phyloP scores from a whole-genome alignment of 2,888 invertebrate species.

The Dynastes maya region DNA sequence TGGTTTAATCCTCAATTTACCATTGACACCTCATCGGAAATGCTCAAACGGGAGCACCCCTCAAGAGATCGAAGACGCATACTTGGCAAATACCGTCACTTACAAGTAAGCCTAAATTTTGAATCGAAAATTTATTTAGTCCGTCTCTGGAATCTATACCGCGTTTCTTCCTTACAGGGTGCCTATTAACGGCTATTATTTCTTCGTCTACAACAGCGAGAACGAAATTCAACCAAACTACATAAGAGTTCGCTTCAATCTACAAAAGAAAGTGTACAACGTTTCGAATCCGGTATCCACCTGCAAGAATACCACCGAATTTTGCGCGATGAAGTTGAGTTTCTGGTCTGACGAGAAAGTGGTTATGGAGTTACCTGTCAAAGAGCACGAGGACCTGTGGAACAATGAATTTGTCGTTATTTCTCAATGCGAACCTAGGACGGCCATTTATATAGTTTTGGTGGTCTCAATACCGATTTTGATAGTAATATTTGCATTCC shows the following conservation, averaged over 20 bases:
- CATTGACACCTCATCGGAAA: slow-evolving; percentile 77
- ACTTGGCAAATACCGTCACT: slow-evolving; percentile 77
- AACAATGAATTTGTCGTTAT: slow-evolving; percentile 83
- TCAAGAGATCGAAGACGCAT: slow-evolving; percentile 71
- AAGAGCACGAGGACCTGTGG: slow-evolving; percentile 78
- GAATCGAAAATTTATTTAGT: neutral
- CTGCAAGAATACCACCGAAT: slow-evolving; percentile 77
- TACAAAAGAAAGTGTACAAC: slow-evolving; percentile 82
- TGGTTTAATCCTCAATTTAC: slow-evolving; percentile 81
- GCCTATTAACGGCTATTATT: slow-evolving; percentile 84
- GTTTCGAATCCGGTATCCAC: slow-evolving; percentile 75
- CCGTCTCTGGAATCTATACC: too few relatives aligned
- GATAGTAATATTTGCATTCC: slow-evolving; percentile 82
- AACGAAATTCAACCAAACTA: slow-evolving; percentile 84
- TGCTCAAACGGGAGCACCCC: slow-evolving; percentile 70
- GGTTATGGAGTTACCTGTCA: slow-evolving; percentile 79
- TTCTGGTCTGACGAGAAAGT: slow-evolving; percentile 82
- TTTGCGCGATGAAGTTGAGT: slow-evolving; percentile 78
- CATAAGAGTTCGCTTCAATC: slow-evolving; percentile 79
- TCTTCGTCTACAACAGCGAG: slow-evolving; percentile 88
- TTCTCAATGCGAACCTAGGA: slow-evolving; percentile 83
- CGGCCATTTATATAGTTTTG: slow-evolving; percentile 79
- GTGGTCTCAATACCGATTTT: slow-evolving; percentile 81
- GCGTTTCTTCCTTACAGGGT: slow-evolving; percentile 71
- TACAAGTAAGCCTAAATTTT: slow-evolving; percentile 74